Conservation (phyloP, 2,888 invertebrate species). For the Folsomia candida region DNA sequence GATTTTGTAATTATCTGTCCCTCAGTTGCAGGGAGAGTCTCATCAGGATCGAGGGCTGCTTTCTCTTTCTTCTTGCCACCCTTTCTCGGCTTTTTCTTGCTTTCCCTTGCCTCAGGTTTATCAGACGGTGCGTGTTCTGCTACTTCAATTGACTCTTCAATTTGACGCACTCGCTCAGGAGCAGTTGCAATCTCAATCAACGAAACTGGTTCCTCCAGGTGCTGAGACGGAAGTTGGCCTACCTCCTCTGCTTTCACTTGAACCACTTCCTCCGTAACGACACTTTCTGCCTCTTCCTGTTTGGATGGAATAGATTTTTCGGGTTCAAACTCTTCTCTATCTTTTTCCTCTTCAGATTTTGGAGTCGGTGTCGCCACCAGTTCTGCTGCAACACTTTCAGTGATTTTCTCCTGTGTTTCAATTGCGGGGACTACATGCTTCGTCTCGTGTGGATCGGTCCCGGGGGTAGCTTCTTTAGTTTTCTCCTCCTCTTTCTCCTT, state of each 20-base stretch:
- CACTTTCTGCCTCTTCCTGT: not conserved
- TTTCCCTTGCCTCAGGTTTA: not conserved
- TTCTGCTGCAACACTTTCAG: not conserved
- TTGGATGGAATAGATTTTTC: not conserved
- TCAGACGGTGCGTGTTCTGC: not conserved
- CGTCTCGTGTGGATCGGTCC: not conserved
- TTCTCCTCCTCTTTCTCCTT: not conserved
- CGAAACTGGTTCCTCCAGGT: too few species aligned
- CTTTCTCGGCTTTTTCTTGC: not conserved
- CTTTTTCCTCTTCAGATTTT: not conserved
- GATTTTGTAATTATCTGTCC: too few species aligned
- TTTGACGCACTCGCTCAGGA: conserved; percentile 3
- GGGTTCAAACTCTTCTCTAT: not conserved
- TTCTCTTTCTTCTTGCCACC: not conserved
- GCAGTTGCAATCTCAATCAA: conserved; percentile 5
- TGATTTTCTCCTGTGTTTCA: too few species aligned
- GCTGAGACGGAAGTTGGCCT: too few species aligned
- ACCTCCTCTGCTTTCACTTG: not conserved
- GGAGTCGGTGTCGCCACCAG: not conserved
- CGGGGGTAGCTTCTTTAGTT: not conserved
- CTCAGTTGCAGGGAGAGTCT: too few species aligned
- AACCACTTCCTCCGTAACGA: not conserved
- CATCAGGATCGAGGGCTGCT: not conserved
- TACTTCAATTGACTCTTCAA: not conserved
- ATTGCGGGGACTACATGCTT: not conserved